Percentiles rank a stretch among this genome's conserved stretches.
These are phyloP conservation scores for Polypedilum vanderplanki DNA, from an alignment of 1,140 invertebrate species.

Conservation along the genomic window DNA sequence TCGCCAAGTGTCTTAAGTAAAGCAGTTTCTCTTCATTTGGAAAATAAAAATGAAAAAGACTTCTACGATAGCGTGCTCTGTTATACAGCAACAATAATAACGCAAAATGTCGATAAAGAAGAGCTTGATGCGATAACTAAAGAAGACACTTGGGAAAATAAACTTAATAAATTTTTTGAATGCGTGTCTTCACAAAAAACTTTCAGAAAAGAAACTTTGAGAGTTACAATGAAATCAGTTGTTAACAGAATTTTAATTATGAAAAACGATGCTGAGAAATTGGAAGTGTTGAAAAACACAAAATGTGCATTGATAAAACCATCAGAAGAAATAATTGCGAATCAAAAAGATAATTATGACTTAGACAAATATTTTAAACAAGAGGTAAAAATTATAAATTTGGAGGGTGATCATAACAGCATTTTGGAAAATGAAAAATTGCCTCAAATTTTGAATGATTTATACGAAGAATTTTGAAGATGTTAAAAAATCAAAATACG, in stretches of 20 bases:
- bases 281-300: slow-evolving; percentile 47
- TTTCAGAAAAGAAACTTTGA: slow-evolving; percentile 48
- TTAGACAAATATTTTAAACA: slow-evolving; percentile 49
- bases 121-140: not conserved
- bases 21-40: slow-evolving; percentile 39
- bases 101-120: slow-evolving; percentile 40
- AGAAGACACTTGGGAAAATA: slow-evolving; percentile 32
- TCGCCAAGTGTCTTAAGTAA: slow-evolving; percentile 50
- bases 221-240: slow-evolving; percentile 43
- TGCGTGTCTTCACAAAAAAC: slow-evolving; percentile 39
- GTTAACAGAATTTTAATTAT: slow-evolving; percentile 53
- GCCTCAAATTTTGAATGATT: slow-evolving; percentile 53
- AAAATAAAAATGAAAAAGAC: slow-evolving; percentile 40
- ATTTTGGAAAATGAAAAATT: slow-evolving; percentile 59
- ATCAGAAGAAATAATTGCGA: slow-evolving; percentile 45
- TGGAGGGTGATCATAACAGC: slow-evolving; percentile 62
- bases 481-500: not conserved
- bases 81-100: slow-evolving; percentile 47
- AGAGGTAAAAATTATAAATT: slow-evolving; percentile 47
- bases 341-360: slow-evolving; percentile 56
- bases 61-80: slow-evolving; percentile 51
- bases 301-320: slow-evolving; percentile 56
- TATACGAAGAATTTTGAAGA: not conserved
- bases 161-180: slow-evolving; percentile 38
- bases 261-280: slow-evolving; percentile 42